Percentiles rank a stretch among this genome's conserved stretches.
Evolutionary conservation across 2,888 invertebrate species (phyloP).

Genomic region (Athripsodes cinereus): DNA sequence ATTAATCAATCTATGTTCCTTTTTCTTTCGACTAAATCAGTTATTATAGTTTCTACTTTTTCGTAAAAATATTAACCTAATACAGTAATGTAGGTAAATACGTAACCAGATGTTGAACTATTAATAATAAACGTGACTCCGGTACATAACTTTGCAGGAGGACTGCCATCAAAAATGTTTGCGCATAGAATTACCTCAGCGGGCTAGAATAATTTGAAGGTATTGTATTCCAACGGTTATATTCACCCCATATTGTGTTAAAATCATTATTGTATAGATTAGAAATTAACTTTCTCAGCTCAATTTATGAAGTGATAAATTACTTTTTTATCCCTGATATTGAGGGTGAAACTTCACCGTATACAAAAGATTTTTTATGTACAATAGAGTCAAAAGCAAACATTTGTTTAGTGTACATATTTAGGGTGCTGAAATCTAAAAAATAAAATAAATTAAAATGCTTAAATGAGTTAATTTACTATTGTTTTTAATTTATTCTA

Average conservation of each 20-base stretch:
- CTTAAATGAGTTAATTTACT: no score
- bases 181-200: constrained; percentile 3
- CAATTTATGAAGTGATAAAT: constrained; percentile 16
- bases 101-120: no score
- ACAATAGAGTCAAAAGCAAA: not conserved
- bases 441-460: no score
- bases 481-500: no score
- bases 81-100: no score
- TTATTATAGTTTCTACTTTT: no score
- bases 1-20: no score
- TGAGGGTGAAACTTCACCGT: not conserved
- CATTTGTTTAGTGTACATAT: not conserved
- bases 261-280: constrained; percentile 4
- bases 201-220: constrained; percentile 10
- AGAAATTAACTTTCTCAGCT: constrained; percentile 12
- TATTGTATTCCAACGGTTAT: constrained; percentile 13
- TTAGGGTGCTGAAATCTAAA: no score
- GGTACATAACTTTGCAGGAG: no score
- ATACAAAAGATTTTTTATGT: not conserved
- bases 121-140: no score
- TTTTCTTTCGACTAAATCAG: no score
- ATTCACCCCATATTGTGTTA: constrained; percentile 4
- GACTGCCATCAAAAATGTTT: not conserved
- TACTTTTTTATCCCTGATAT: constrained; percentile 21
- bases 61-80: no score